Base-by-base conservation (phyloP, 2,888 invertebrate genomes). In the Andrena haemorrhoa region DNA sequence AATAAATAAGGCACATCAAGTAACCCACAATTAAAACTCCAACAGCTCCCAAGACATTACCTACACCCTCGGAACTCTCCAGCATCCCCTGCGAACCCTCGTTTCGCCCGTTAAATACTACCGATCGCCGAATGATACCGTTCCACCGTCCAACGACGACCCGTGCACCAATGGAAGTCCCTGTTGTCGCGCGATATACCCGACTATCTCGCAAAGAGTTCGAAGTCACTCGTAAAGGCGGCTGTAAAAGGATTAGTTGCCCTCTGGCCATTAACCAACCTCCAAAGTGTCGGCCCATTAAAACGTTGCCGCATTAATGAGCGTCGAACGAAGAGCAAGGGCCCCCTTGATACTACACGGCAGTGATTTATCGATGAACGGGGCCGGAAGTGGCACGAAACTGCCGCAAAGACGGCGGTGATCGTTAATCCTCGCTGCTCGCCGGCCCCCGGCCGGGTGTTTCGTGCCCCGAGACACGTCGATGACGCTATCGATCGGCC, bases 401-500 rank as follows among this genome's bases (percentile, higher is more conserved):
- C 31, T 23, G 35, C 49, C 56, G 63, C 64, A 65, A 75, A 56
- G 56, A 23, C 23, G 31, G 0, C 16, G 26, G 35, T 60, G 51
- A 33, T 35, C 64, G 70, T 70, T 75, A 33, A 60, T 41, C 53
- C 51, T 8, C 7, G 35, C 49, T 7, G 4, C 29, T 53, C 49
- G 64, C 49, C 58, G 49, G 10, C 12, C 47, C 47, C 7, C 35
- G 10, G 10, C 35, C 31, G 12, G 29, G 8, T 41, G 58, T 70
- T 49, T 69, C 31, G 33, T 20, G 2, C 56, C 29, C 29, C 58
- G 31, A 33, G 35, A 6, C 58, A 1, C 33, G 33, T 23, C 23
- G 35, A 12, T 33, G 51, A 33, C 47, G 2, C 16, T 31, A 69
- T 77, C 72, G 68, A 68, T 69, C 65, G n/a, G 8, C 10, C 26